Conservation (phyloP, 2,113 vertebrate species). For the Rallus limicola region DNA sequence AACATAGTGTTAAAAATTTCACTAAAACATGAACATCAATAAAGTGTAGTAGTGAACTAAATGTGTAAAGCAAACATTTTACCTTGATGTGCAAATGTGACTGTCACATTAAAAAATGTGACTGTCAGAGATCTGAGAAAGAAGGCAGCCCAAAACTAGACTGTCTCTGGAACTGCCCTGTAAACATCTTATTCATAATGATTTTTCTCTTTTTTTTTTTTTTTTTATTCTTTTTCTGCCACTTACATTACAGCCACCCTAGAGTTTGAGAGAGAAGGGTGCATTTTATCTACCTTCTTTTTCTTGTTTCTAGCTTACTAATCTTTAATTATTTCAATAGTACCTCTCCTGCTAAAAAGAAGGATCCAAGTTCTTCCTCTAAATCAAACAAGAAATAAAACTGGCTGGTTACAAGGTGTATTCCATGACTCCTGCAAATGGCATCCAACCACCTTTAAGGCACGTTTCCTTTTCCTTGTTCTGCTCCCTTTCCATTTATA, state of each 20-base stretch:
- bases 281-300: neutral
- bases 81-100: constrained; percentile 10
- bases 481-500: neutral
- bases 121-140: neutral
- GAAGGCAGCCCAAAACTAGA: neutral
- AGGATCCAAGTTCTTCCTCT: neutral
- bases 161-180: neutral
- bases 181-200: neutral
- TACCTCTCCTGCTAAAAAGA: neutral
- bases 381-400: neutral
- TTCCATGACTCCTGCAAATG: neutral
- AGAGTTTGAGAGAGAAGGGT: neutral
- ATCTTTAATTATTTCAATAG: neutral
- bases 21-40: neutral
- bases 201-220: neutral
- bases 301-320: neutral
- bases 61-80: neutral
- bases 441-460: neutral
- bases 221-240: neutral
- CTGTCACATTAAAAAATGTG: neutral
- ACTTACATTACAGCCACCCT: neutral
- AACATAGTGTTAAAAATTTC: neutral
- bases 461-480: neutral
- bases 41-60: neutral
- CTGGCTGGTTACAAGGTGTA: neutral